Conservation (phyloP, 2,797 vertebrate species). For the Meriones psammophilus region DNA sequence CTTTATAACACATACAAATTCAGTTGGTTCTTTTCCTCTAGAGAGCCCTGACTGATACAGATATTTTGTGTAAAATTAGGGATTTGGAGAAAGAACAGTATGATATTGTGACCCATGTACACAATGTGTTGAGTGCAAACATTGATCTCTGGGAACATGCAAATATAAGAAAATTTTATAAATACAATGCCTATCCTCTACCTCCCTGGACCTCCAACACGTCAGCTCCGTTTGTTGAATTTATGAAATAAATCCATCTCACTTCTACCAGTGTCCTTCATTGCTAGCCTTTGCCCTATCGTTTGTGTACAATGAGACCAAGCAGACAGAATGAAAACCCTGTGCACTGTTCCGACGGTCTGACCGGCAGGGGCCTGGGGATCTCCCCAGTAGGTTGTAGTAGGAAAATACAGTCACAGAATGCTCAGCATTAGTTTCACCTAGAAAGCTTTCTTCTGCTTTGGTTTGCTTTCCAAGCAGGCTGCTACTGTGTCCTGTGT, state of each 20-base stretch:
- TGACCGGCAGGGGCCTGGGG: rapidly evolving
- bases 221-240: neutral
- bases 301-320: rapidly evolving
- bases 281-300: rapidly evolving
- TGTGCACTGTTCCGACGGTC: neutral
- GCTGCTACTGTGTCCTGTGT: neutral
- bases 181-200: neutral
- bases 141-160: rapidly evolving
- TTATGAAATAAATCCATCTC: neutral
- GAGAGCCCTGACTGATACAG: neutral
- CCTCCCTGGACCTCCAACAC: neutral
- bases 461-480: too few relatives aligned
- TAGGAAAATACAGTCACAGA: neutral
- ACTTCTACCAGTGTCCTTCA: neutral
- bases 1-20: neutral
- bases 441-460: too few relatives aligned
- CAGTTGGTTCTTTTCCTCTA: neutral
- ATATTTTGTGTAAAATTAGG: neutral
- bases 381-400: neutral
- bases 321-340: rapidly evolving
- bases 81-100: neutral
- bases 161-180: neutral
- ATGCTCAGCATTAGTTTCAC: neutral
- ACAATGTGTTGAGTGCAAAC: too few relatives aligned
- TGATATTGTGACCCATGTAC: neutral